Evolutionary conservation across 2,888 invertebrate genomes (phyloP).

Genomic region (Heteropelma amictum): DNA sequence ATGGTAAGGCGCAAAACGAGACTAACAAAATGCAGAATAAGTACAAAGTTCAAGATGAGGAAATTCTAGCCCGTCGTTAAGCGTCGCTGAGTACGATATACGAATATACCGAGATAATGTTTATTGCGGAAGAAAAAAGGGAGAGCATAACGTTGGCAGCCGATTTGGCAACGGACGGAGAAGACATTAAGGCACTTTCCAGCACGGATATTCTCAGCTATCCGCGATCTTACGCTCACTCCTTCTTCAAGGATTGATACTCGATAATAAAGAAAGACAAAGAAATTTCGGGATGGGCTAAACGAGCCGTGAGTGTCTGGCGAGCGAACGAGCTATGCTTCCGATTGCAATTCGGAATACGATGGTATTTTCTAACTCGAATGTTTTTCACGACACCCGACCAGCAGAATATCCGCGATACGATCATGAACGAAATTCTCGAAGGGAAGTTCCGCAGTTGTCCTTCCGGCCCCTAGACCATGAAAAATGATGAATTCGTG

Average conservation of each 20-base stretch:
- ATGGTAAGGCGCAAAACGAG: conserved; percentile 17
- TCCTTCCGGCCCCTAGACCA: not conserved
- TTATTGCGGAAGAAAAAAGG: conserved; percentile 23
- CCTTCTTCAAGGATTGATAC: conserved; percentile 45
- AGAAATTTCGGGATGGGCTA: conserved; percentile 30
- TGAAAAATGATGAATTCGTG: conserved; percentile 5
- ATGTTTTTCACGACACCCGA: conserved; percentile 19
- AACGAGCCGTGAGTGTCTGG: conserved; percentile 51
- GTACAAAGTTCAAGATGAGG: conserved; percentile 1
- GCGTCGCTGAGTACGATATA: conserved; percentile 2
- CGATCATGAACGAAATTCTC: conserved; percentile 26
- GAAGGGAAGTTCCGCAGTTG: conserved; percentile 14
- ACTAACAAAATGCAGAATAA: conserved; percentile 26
- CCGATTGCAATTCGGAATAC: conserved; percentile 54
- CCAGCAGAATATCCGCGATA: conserved; percentile 12
- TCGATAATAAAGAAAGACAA: conserved; percentile 54
- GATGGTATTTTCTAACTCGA: conserved; percentile 46
- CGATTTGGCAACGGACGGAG: conserved; percentile 57
- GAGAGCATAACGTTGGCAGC: conserved; percentile 47
- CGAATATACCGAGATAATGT: not conserved
- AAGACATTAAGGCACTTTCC: conserved; percentile 49
- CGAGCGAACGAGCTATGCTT: conserved; percentile 48
- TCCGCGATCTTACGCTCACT: conserved; percentile 35
- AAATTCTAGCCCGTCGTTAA: conserved; percentile 38
- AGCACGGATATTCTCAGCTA: conserved; percentile 12